These are phyloP conservation scores for Xiphophorus couchianus DNA, from an alignment of 2,113 vertebrate genomes.

Conservation along the genomic window DNA sequence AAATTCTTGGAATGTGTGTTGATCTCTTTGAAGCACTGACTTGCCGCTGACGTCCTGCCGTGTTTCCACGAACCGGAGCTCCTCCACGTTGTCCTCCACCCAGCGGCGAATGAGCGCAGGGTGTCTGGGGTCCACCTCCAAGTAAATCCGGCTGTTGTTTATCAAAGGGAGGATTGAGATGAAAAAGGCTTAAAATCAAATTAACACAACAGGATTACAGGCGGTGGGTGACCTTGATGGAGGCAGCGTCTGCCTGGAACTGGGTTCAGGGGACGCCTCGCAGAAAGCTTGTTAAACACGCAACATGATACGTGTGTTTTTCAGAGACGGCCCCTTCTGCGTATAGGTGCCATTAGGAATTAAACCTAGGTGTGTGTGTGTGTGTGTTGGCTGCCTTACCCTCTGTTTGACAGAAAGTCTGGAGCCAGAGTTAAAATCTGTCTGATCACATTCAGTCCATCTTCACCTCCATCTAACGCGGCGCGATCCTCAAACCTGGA, in stretches of 20 bases:
- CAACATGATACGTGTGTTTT: constrained; percentile 59
- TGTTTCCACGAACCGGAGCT: constrained; percentile 76
- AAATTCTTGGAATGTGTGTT: not conserved
- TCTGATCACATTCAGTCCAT: constrained; percentile 88
- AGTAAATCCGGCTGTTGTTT: constrained; percentile 87
- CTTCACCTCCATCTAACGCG: constrained; percentile 90
- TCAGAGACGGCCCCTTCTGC: constrained; percentile 54
- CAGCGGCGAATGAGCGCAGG: constrained; percentile 84
- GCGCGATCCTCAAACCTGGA: constrained; percentile 88
- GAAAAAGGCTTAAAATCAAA: constrained; percentile 29
- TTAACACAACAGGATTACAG: constrained; percentile 25
- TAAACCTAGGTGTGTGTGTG: constrained; percentile 54
- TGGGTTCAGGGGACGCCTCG: constrained; percentile 38
- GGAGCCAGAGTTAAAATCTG: constrained; percentile 85
- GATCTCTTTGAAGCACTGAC: constrained; percentile 76
- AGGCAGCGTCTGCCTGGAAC: constrained; percentile 24
- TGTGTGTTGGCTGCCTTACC: constrained; percentile 75
- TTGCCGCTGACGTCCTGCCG: constrained; percentile 86
- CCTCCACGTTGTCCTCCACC: constrained; percentile 75
- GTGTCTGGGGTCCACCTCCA: constrained; percentile 93
- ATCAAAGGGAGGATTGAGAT: constrained; percentile 3
- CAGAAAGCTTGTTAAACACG: constrained; percentile 54
- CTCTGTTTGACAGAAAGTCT: constrained; percentile 81
- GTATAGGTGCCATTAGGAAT: constrained; percentile 52
- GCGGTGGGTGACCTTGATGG: constrained; percentile 7